Percentiles rank a stretch among this genome's conserved stretches.
Evolutionary conservation across 2,113 vertebrate genomes (phyloP).

Genomic region (Lynx canadensis): DNA sequence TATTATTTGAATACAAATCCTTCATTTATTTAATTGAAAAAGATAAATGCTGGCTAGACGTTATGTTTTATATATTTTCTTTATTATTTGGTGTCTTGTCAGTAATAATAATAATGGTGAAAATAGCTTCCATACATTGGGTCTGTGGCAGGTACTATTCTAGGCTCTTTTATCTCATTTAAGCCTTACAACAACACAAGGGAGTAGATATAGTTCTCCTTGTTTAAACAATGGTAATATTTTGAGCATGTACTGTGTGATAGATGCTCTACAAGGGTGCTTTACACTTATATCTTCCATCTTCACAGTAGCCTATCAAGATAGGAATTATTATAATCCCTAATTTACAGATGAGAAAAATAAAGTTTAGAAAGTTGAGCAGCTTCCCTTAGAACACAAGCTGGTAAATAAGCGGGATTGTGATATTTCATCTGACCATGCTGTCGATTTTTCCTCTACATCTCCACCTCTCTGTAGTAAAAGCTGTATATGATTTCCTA

Average conservation of each 20-base stretch:
- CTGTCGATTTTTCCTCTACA: not conserved
- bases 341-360: constrained; percentile 28
- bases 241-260: not conserved
- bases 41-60: not conserved
- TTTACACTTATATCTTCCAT: not conserved
- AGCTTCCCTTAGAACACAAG: not conserved
- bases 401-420: not conserved
- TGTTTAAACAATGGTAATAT: not conserved
- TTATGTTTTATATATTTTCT: not conserved
- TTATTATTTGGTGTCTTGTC: constrained; percentile 17
- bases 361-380: constrained; percentile 21
- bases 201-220: not conserved
- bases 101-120: constrained; percentile 5
- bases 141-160: not conserved
- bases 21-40: constrained; percentile 28
- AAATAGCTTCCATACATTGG: constrained; percentile 1
- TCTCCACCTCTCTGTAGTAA: not conserved
- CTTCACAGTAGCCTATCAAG: not conserved
- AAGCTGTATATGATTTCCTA: not conserved
- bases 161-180: constrained; percentile 9
- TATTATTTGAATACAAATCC: constrained; percentile 39
- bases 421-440: not conserved
- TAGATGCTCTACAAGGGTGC: not conserved
- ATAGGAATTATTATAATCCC: not conserved
- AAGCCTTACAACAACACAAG: not conserved